phyloP scores from a whole-genome alignment of 2,888 invertebrate genomes.

The Phlogophora meticulosa region DNA sequence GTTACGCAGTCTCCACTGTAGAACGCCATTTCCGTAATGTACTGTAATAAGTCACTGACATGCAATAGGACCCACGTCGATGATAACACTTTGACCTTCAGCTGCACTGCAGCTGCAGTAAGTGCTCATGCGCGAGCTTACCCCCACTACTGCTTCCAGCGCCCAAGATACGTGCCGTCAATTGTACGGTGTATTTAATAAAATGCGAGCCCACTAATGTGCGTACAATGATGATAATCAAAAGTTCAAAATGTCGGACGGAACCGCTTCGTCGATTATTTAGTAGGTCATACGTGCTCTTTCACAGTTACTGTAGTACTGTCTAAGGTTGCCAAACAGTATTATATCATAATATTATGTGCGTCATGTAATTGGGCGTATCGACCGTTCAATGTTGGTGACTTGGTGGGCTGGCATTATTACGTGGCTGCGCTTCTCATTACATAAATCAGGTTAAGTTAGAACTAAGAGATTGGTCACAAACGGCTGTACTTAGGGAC shows the following conservation, averaged over 20 bases:
- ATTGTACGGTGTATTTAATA: no score
- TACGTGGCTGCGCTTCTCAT: conserved; percentile 12
- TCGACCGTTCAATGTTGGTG: conserved; percentile 24
- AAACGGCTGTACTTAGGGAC: background rate
- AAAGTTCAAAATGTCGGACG: conserved; percentile 46
- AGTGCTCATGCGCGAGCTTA: no score
- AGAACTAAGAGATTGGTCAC: background rate
- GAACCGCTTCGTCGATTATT: conserved; percentile 57
- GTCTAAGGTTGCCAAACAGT: conserved; percentile 50
- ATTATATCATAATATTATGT: conserved; percentile 47
- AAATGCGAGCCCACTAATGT: background rate
- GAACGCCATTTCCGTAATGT: background rate
- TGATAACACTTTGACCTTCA: no score
- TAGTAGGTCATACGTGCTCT: conserved; percentile 69
- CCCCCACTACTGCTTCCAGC: no score
- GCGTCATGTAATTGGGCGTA: conserved; percentile 38
- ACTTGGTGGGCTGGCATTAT: conserved; percentile 25
- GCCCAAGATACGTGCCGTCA: no score
- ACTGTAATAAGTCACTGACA: no score
- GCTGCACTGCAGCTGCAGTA: no score
- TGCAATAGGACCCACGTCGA: no score
- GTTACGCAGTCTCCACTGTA: background rate
- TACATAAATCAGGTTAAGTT: conserved; percentile 10
- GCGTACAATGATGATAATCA: conserved; percentile 50
- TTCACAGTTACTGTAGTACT: conserved; percentile 47